These are phyloP conservation scores for Drosophila nigromelanica DNA, from an alignment of 1,140 invertebrate genomes.

Conservation along the genomic window DNA sequence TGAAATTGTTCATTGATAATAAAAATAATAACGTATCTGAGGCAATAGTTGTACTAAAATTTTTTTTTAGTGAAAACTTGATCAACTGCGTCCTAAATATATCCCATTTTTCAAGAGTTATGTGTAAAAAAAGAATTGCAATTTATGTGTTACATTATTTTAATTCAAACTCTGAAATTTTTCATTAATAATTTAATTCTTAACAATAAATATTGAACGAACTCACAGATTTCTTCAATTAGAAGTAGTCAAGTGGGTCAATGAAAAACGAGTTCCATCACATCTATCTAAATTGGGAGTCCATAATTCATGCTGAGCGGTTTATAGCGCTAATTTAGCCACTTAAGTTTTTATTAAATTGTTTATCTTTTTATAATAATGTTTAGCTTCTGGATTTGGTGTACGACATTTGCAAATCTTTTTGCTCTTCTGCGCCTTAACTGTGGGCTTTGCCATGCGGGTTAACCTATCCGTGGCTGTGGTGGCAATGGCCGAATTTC, in stretches of 20 bases:
- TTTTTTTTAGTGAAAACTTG: too few relatives aligned
- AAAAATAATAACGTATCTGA: too few relatives aligned
- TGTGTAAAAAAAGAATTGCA: too few relatives aligned
- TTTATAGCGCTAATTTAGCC: background rate
- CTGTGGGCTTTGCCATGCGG: constrained; percentile 86
- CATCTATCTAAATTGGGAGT: constrained; percentile 2
- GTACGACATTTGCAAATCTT: constrained; percentile 85
- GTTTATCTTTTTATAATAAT: background rate
- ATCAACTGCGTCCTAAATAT: too few relatives aligned
- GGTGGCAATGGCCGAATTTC: constrained; percentile 86
- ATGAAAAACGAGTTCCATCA: background rate
- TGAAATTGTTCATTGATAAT: too few relatives aligned
- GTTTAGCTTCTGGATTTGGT: constrained; percentile 20
- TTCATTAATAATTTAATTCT: too few relatives aligned
- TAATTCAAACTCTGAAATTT: too few relatives aligned
- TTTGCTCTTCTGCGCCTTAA: constrained; percentile 86
- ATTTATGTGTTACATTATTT: too few relatives aligned
- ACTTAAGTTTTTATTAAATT: background rate
- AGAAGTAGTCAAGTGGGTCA: background rate
- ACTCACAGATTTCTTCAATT: background rate
- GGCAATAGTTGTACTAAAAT: too few relatives aligned
- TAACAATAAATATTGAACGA: too few relatives aligned
- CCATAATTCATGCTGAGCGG: background rate
- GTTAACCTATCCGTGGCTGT: constrained; percentile 88
- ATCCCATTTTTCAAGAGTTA: too few relatives aligned